Evolutionary conservation across 2,888 invertebrate species (phyloP).

Genomic region (Anarsia innoxiella): DNA sequence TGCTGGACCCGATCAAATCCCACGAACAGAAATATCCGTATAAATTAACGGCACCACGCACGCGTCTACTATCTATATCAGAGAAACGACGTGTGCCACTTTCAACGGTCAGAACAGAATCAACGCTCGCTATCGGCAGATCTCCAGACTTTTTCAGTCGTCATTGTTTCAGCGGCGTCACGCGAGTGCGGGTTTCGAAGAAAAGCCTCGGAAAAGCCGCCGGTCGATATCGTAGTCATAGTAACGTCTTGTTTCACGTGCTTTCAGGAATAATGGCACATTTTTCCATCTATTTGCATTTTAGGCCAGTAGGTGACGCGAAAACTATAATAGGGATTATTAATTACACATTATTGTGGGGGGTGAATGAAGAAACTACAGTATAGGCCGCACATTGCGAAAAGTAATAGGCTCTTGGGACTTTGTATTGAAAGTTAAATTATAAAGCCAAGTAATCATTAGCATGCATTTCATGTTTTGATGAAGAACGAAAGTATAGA

Average conservation of each 20-base stretch:
- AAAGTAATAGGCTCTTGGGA: slow-evolving; percentile 16
- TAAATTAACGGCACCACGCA: slow-evolving; percentile 29
- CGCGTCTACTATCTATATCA: slow-evolving; percentile 25
- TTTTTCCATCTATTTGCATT: slow-evolving; percentile 64
- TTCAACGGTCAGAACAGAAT: slow-evolving; percentile 5
- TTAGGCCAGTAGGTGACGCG: slow-evolving; percentile 57
- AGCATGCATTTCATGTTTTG: slow-evolving; percentile 20
- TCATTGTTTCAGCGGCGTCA: slow-evolving; percentile 62
- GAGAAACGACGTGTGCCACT: slow-evolving; percentile 24
- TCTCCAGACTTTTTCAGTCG: slow-evolving; percentile 38
- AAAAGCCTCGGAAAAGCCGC: slow-evolving; percentile 70
- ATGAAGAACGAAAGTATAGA: slow-evolving; percentile 9
- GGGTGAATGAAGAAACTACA: slow-evolving; percentile 2
- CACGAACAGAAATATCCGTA: slow-evolving; percentile 30
- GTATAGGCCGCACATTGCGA: slow-evolving; percentile 4
- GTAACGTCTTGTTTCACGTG: slow-evolving; percentile 68
- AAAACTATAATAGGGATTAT: slow-evolving; percentile 39
- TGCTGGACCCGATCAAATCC: slow-evolving; percentile 42
- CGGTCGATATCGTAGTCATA: slow-evolving; percentile 69
- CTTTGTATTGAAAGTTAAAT: slow-evolving; percentile 22
- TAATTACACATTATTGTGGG: slow-evolving; percentile 22
- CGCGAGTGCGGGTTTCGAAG: slow-evolving; percentile 63
- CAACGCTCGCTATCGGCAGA: slow-evolving; percentile 14
- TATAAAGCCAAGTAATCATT: slow-evolving; percentile 11
- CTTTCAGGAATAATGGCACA: slow-evolving; percentile 42